Evolutionary conservation across 2,797 vertebrate species (phyloP), one percentile per base, ranked within the genome.

Genomic region (Sylvilagus floridanus): DNA sequence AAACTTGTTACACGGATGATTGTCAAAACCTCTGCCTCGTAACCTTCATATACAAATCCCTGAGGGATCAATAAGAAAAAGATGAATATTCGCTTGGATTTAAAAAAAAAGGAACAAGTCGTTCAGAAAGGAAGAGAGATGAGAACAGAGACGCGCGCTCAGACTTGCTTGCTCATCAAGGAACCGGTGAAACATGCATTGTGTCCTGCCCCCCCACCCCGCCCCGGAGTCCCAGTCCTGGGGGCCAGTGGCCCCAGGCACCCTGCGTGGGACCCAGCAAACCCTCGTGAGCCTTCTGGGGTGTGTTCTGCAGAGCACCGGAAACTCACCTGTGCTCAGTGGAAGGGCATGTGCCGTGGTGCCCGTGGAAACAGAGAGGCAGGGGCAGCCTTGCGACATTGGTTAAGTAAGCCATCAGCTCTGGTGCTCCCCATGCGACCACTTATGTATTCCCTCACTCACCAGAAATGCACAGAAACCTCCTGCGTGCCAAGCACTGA

Each of bases 11-110:
- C 5, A 4, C 24, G 52, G 68, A 35, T 28, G 28, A 71, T 17
- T 73, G 72, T 54, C 66, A 65, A 52, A 65, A 68, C 73, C 82
- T 7, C 76, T 69, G 37, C 52, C 63, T 52, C 4, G 77, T 72
- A 16, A 82, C 69, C 60, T 89, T 90, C 91, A n/a, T 37, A 14
- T 77, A 66, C 71, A 93, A 96, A 95, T 60, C 77, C 94, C 54
- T 11, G 54, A 83, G 60, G 75, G 84, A 90, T 90, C 93, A 88
- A 77, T 90, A 90, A 88, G 73, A 47, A 71, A 95, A 86, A 95
- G 62, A 71, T 68, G 88, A 83, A 68, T 54, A 1, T 72, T 76
- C 63, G 9, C 83, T 47, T 47, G 42, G 8, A 47, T 47, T 94
- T 91, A 68, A 16, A 65, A 68, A 16, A 65, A 92, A 42, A 78